Percentiles rank a stretch among this genome's conserved stretches.
phyloP scores from a whole-genome alignment of 1,140 invertebrate species.

The Procambarus virginalis region DNA sequence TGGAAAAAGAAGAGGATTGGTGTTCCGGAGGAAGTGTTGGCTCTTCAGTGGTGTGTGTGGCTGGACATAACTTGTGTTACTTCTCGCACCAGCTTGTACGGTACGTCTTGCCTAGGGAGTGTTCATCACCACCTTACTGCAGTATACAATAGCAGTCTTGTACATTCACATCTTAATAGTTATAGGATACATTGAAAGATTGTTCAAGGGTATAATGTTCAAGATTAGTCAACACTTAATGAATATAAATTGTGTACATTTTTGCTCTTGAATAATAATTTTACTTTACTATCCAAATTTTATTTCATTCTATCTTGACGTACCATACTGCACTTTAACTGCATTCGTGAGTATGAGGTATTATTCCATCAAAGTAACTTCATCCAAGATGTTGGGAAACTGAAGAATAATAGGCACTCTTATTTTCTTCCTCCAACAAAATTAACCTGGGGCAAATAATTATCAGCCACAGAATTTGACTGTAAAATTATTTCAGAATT shows the following conservation, averaged over 20 bases:
- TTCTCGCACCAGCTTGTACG: background rate
- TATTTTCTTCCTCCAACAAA: too few relatives aligned
- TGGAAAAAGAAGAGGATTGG: background rate
- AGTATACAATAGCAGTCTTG: too few relatives aligned
- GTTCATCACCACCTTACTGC: background rate
- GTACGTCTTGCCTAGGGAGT: background rate
- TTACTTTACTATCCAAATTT: background rate
- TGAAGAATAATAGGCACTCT: too few relatives aligned
- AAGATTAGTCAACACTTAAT: background rate
- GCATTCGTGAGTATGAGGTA: too few relatives aligned
- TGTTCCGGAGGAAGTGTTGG: background rate
- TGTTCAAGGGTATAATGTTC: background rate
- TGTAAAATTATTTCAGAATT: too few relatives aligned
- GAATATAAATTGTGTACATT: background rate
- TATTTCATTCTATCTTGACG: background rate
- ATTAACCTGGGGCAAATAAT: too few relatives aligned
- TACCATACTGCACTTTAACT: too few relatives aligned
- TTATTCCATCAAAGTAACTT: too few relatives aligned
- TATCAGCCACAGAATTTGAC: too few relatives aligned
- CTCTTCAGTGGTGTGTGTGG: background rate
- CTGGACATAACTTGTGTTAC: background rate
- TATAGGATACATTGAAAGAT: background rate
- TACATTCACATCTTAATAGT: background rate
- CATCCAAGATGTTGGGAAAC: too few relatives aligned
- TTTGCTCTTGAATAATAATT: background rate